Conservation (phyloP, 2,113 vertebrate species). For the Cyprinodon variegatus region DNA sequence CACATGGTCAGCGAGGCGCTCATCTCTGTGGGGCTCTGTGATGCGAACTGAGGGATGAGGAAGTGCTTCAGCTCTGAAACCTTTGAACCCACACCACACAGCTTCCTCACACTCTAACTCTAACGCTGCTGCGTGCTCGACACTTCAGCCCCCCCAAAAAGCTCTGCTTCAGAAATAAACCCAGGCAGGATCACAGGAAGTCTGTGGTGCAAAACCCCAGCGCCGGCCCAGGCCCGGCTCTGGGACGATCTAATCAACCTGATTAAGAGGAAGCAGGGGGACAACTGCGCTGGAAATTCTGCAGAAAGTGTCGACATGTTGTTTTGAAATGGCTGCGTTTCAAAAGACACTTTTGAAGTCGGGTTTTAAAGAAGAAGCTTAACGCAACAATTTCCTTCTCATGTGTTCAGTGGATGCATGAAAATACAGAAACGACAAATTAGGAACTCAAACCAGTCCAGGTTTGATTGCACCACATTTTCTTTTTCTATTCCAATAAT, state of each 20-base stretch:
- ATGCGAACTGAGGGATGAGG: conserved; percentile 52
- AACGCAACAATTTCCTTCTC: conserved; percentile 22
- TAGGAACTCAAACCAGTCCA: not conserved
- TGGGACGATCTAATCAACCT: not conserved
- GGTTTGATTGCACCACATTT: not conserved
- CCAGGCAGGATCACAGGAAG: not conserved
- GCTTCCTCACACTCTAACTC: conserved; percentile 63
- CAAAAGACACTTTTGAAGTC: conserved; percentile 34
- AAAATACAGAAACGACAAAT: too few relatives aligned
- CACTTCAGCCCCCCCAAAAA: not conserved
- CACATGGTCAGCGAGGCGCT: conserved; percentile 21
- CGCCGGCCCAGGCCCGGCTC: too few relatives aligned
- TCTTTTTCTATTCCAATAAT: not conserved
- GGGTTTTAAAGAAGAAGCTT: conserved; percentile 23
- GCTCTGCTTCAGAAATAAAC: not conserved
- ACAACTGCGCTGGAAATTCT: conserved; percentile 47
- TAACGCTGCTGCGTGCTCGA: not conserved
- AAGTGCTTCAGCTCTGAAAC: conserved; percentile 54
- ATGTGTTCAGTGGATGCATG: not conserved
- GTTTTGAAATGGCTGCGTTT: conserved; percentile 46
- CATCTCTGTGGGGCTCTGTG: not conserved
- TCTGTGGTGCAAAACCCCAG: not conserved
- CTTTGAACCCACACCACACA: conserved; percentile 46
- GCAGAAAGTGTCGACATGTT: conserved; percentile 59
- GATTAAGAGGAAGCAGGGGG: conserved; percentile 20